These are phyloP conservation scores for Eira barbara DNA, from an alignment of 2,113 vertebrate species.

Conservation along the genomic window DNA sequence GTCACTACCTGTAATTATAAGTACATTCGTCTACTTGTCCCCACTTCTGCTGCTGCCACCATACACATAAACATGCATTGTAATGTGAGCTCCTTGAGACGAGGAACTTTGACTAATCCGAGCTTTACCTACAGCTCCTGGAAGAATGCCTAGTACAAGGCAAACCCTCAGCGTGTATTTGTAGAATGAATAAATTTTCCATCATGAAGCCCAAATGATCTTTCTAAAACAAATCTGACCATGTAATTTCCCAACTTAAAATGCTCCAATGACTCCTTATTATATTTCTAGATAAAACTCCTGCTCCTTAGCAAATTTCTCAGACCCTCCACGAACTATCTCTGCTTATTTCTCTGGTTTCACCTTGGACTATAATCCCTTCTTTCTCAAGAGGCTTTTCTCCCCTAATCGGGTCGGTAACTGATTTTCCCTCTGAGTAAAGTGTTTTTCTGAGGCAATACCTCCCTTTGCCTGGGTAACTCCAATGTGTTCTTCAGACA, in stretches of 20 bases:
- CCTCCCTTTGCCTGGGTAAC: not conserved
- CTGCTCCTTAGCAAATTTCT: not conserved
- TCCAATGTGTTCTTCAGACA: not conserved
- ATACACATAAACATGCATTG: not conserved
- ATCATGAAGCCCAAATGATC: not conserved
- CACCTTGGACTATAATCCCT: not conserved
- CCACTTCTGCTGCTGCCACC: not conserved
- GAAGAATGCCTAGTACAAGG: not conserved
- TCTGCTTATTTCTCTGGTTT: not conserved
- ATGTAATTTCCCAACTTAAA: slow-evolving; percentile 4
- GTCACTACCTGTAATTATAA: not conserved
- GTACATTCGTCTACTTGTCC: not conserved
- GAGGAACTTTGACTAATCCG: not conserved
- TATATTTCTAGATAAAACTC: not conserved
- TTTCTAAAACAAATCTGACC: slow-evolving; percentile 9
- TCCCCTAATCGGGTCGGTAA: not conserved
- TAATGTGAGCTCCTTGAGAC: not conserved
- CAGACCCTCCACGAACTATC: not conserved
- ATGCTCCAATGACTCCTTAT: not conserved
- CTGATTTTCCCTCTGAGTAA: not conserved
- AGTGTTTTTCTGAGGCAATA: not conserved
- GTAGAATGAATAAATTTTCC: not conserved
- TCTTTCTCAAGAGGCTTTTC: not conserved
- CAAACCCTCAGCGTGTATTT: not conserved
- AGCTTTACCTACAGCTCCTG: not conserved